phyloP scores from a whole-genome alignment of 2,888 invertebrate genomes.

The Heliconius erato region DNA sequence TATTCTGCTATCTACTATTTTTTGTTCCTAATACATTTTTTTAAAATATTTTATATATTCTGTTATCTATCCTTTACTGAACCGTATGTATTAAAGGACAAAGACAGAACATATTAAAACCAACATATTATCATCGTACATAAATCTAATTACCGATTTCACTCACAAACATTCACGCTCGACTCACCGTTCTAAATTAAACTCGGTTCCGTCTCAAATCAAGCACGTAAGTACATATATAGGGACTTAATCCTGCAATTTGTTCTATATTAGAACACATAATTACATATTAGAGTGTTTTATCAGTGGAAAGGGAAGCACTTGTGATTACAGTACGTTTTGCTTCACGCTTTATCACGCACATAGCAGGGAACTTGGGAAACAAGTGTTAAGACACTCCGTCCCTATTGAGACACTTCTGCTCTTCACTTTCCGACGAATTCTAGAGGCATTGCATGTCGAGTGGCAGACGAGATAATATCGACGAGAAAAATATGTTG shows the following conservation, averaged over 20 bases:
- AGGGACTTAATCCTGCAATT: conserved; percentile 8
- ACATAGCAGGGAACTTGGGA: no score
- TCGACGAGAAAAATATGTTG: no score
- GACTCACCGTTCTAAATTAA: conserved; percentile 20
- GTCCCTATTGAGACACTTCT: no score
- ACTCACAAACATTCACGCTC: conserved; percentile 25
- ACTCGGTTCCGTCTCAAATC: conserved; percentile 16
- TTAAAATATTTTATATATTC: no score
- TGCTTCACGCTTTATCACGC: no score
- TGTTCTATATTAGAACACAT: conserved; percentile 6
- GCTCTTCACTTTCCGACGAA: no score
- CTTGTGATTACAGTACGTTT: not conserved
- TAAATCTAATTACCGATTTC: conserved; percentile 15
- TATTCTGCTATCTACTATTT: no score
- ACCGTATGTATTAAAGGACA: not conserved
- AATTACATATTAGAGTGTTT: not conserved
- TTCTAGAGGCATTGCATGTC: no score
- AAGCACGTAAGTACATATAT: conserved; percentile 22
- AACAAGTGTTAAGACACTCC: no score
- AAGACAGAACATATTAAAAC: conserved; percentile 2
- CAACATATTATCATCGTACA: conserved; percentile 10
- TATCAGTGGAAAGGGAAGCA: not conserved
- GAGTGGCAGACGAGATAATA: no score
- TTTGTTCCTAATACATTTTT: no score
- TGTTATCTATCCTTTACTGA: not conserved